Percentiles rank a stretch among this genome's conserved stretches.
Conservation (phyloP, 2,113 vertebrate genomes). For the Nasalis larvatus region DNA sequence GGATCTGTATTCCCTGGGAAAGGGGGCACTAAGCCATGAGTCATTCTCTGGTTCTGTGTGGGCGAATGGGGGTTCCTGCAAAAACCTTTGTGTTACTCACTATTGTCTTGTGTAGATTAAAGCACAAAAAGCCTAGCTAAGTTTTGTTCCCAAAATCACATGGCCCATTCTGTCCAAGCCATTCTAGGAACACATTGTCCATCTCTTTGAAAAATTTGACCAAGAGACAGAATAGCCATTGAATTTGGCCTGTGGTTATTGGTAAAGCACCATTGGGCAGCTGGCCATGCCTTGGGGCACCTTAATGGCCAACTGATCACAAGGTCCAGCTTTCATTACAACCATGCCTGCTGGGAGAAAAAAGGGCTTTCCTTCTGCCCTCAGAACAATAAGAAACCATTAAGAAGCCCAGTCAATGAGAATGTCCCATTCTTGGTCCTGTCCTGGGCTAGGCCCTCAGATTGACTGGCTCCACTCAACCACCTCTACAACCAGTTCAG, state of each 20-base stretch:
- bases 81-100: slow-evolving; percentile 53
- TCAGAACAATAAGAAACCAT: background rate
- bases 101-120: slow-evolving; percentile 38
- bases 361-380: slow-evolving; percentile 1
- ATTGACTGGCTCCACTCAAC: background rate
- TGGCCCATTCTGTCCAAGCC: slow-evolving; percentile 54
- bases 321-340: slow-evolving; percentile 36
- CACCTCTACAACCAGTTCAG: background rate
- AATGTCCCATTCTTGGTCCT: background rate
- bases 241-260: slow-evolving; percentile 16
- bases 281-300: slow-evolving; percentile 62
- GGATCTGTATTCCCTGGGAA: slow-evolving; percentile 69
- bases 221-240: slow-evolving; percentile 64
- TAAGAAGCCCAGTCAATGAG: background rate
- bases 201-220: slow-evolving; percentile 40
- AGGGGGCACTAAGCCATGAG: slow-evolving; percentile 36
- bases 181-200: slow-evolving; percentile 58
- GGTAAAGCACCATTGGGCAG: slow-evolving; percentile 33
- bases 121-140: slow-evolving; percentile 57
- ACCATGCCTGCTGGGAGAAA: background rate
- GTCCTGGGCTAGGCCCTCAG: background rate
- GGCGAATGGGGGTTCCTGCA: slow-evolving; percentile 32
- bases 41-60: slow-evolving; percentile 55
- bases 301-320: slow-evolving; percentile 50
- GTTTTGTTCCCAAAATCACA: slow-evolving; percentile 61